These are phyloP conservation scores for Anagyrus pseudococci DNA, from an alignment of 2,888 invertebrate species.

Conservation along the genomic window DNA sequence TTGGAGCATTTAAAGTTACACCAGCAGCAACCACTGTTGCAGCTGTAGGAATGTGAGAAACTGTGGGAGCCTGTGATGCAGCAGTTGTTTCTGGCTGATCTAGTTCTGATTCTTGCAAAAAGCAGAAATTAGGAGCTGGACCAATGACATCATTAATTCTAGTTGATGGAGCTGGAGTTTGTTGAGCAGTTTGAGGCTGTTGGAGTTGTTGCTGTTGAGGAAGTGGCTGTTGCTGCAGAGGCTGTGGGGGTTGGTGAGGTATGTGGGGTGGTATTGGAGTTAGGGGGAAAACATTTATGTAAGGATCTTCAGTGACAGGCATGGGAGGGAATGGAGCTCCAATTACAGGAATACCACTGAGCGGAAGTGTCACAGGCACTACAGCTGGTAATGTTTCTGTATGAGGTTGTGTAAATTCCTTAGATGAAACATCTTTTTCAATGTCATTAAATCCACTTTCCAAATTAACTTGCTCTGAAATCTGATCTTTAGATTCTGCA, in stretches of 20 bases:
- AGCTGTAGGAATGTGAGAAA: conserved; percentile 59
- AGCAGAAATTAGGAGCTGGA: conserved; percentile 77
- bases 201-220: conserved; percentile 42
- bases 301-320: conserved; percentile 43
- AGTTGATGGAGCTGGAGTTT: conserved; percentile 49
- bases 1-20: conserved; percentile 64
- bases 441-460: conserved; percentile 48
- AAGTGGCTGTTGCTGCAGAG: conserved; percentile 64
- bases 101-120: conserved; percentile 89
- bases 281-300: conserved; percentile 47
- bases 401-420: conserved; percentile 44
- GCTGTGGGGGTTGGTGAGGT: too few relatives aligned
- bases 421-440: conserved; percentile 60
- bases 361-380: conserved; percentile 46
- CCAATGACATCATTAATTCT: conserved; percentile 81
- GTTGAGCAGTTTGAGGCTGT: conserved; percentile 16
- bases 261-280: background rate
- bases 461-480: conserved; percentile 50
- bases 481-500: too few relatives aligned
- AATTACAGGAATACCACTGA: conserved; percentile 52
- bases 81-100: conserved; percentile 60
- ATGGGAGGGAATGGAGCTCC: conserved; percentile 50
- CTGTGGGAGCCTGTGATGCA: conserved; percentile 59
- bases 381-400: conserved; percentile 49
- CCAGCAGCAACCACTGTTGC: conserved; percentile 32